Base-by-base conservation (phyloP, 2,888 invertebrate species). In the Phaonia tiefii region DNA sequence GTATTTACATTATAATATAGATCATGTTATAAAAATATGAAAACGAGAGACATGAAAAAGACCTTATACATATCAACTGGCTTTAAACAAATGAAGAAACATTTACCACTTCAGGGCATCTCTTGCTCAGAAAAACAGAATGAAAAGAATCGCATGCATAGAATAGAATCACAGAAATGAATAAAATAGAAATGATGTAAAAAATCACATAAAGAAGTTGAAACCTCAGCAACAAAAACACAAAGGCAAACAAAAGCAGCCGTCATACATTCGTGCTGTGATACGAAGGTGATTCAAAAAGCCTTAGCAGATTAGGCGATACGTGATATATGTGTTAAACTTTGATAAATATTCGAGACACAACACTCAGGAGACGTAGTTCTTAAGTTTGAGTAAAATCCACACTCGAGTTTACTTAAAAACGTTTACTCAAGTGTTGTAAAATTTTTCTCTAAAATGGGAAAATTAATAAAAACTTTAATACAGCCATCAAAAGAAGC, bases 201-300 rank as follows among this genome's bases (percentile, higher is more conserved):
- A 67, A 31, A 66, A 75, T 46, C 42, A 65, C 25, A 63, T 63
- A 54, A 20, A 56, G 51, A 69, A 63, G 31, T 44, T 31, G 51
- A 54, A 75, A 75, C 54, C 75, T 42, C 70, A 70, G 65, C 65
- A 65, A 65, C 63, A 46, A 63, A 42, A 63, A 42, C 1, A 7
- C 42, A 42, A 42, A 63, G 22, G 17, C 37, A 60, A 54, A 25
- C 39, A 11, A 54, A 5, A 63, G 37, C 60, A 60, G n/a, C n/a
- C n/a, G n/a, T n/a, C n/a, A n/a, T n/a, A n/a, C n/a, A n/a, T n/a
- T n/a, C n/a, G n/a, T n/a, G n/a, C n/a, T n/a, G n/a, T n/a, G n/a
- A n/a, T n/a, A n/a, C n/a, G n/a, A n/a, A n/a, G n/a, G n/a, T n/a
- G n/a, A n/a, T n/a, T n/a, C n/a, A n/a, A n/a, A n/a, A n/a, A n/a